Evolutionary conservation across 2,113 vertebrate genomes (phyloP).

Genomic region (Salvelinus alpinus): DNA sequence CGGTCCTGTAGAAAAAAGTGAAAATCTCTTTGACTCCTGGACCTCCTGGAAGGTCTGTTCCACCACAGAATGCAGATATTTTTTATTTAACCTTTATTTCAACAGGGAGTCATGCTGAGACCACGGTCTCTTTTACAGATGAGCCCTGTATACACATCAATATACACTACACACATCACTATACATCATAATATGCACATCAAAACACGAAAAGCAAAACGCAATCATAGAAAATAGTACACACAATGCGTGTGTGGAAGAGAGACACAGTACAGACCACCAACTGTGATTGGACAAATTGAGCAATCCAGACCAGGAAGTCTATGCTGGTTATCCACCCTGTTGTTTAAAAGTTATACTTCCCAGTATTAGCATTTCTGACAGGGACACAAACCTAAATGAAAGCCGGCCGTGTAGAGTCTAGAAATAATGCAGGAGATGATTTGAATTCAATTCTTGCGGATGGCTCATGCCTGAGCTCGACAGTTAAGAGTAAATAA

Average conservation of each 20-base stretch:
- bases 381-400: not conserved
- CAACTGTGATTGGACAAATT: constrained; percentile 24
- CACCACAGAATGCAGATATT: not conserved
- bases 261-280: constrained; percentile 8
- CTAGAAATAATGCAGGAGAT: constrained; percentile 32
- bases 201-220: no score
- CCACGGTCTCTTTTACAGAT: no score
- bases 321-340: not conserved
- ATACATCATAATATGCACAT: no score
- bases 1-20: not conserved
- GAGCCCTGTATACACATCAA: no score
- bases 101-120: no score
- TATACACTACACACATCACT: no score
- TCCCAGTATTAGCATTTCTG: not conserved
- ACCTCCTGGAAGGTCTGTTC: not conserved
- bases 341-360: not conserved
- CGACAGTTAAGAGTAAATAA: constrained; percentile 35
- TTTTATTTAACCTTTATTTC: no score
- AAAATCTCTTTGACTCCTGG: constrained; percentile 10
- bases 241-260: constrained; percentile 30
- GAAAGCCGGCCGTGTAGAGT: not conserved
- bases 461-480: not conserved
- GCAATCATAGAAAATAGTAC: constrained; percentile 26
- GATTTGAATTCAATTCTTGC: constrained; percentile 18
- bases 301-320: not conserved